Evolutionary conservation across 2,888 invertebrate genomes (phyloP).

Genomic region (Dorcus parallelipipedus): DNA sequence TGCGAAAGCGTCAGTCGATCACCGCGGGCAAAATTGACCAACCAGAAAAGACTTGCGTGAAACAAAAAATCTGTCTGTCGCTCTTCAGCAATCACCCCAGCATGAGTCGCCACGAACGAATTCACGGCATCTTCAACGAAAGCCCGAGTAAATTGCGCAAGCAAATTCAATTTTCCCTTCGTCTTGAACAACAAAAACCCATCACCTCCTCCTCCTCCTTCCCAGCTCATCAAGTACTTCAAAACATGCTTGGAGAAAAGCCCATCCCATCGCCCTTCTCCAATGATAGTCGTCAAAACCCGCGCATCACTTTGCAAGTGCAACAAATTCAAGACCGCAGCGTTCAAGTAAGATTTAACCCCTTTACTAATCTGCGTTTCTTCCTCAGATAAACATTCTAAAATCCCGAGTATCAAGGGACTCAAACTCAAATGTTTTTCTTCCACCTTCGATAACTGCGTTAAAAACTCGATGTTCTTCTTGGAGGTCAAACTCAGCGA

Average conservation of each 20-base stretch:
- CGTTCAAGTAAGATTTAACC: slow-evolving; percentile 46
- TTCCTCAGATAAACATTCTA: slow-evolving; percentile 36
- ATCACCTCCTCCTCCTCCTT: slow-evolving; percentile 20
- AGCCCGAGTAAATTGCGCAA: slow-evolving; percentile 27
- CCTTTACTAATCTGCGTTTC: slow-evolving; percentile 23
- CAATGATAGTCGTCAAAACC: slow-evolving; percentile 51
- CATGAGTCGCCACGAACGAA: slow-evolving; percentile 17
- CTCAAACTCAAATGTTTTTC: slow-evolving; percentile 29
- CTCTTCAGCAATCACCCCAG: background rate
- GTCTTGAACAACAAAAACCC: background rate
- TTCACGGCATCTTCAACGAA: slow-evolving; percentile 30
- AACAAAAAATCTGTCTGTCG: slow-evolving; percentile 28
- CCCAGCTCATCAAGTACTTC: slow-evolving; percentile 56
- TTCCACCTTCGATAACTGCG: slow-evolving; percentile 1
- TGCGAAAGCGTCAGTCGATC: slow-evolving; percentile 18
- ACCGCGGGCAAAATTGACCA: slow-evolving; percentile 27
- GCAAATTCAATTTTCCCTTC: slow-evolving; percentile 27
- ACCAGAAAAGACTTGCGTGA: slow-evolving; percentile 32
- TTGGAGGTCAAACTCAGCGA: slow-evolving; percentile 9
- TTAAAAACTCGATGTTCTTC: slow-evolving; percentile 18
- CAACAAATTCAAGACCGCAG: slow-evolving; percentile 54
- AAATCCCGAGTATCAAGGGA: slow-evolving; percentile 44
- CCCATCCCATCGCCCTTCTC: slow-evolving; percentile 48
- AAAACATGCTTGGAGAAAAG: slow-evolving; percentile 38
- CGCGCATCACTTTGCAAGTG: slow-evolving; percentile 58